A percentile compares a stretch with the other conserved stretches of the same genome.
These are phyloP conservation scores for Adelognathus sp. DNA, from an alignment of 2,888 invertebrate species.

Conservation along the genomic window DNA sequence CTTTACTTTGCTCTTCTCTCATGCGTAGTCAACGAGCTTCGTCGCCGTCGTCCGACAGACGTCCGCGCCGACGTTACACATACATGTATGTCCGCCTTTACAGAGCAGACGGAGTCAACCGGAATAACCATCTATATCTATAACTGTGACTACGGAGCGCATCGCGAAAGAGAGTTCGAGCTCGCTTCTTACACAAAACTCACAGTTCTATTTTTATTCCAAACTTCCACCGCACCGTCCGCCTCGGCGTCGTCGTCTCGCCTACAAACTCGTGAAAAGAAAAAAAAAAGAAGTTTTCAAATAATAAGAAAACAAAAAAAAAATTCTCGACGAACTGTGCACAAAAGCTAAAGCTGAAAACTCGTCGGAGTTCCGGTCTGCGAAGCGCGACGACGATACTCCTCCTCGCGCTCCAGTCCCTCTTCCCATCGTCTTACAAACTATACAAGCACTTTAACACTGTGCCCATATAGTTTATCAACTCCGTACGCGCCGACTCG, in stretches of 20 bases:
- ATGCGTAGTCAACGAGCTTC: constrained; percentile 55
- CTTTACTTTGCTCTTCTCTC: constrained; percentile 15
- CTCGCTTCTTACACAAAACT: constrained; percentile 14
- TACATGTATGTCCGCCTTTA: not conserved
- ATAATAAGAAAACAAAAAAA: not conserved
- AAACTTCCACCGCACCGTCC: constrained; percentile 35
- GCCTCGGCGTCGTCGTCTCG: constrained; percentile 12
- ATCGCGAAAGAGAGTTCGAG: not conserved
- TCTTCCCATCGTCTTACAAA: not conserved
- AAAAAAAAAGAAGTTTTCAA: constrained; percentile 34
- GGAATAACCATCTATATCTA: constrained; percentile 10
- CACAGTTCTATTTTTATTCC: constrained; percentile 58
- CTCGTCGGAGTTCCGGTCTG: constrained; percentile 65
- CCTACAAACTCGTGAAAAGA: constrained; percentile 20
- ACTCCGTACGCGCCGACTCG: not conserved
- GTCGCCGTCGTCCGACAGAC: constrained; percentile 38
- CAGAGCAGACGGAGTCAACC: not conserved
- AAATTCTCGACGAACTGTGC: not conserved
- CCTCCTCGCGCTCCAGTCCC: constrained; percentile 24
- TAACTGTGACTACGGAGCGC: not conserved
- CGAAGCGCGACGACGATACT: constrained; percentile 66
- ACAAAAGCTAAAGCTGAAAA: constrained; percentile 9
- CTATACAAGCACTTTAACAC: too few species aligned
- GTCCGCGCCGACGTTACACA: not conserved
- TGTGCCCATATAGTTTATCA: not conserved